These are phyloP conservation scores for Papilio dardanus DNA, from an alignment of 1,140 invertebrate species.

Conservation along the genomic window DNA sequence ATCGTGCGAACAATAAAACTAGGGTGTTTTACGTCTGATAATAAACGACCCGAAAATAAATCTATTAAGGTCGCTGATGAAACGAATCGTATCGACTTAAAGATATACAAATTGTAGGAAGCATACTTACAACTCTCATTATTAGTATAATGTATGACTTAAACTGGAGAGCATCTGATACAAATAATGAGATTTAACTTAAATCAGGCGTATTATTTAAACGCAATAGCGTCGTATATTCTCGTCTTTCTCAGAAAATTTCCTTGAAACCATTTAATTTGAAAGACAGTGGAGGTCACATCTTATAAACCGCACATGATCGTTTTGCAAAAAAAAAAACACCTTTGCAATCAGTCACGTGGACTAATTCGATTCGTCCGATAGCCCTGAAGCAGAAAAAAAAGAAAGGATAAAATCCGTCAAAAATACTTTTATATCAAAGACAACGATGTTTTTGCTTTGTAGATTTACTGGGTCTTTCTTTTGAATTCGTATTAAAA, in stretches of 20 bases:
- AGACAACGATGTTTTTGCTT: constrained; percentile 2
- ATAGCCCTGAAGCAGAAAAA: neutral
- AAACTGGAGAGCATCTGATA: neutral
- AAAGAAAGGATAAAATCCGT: neutral
- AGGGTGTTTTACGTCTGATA: neutral
- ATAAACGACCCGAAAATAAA: neutral
- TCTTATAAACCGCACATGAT: neutral
- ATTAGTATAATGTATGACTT: neutral
- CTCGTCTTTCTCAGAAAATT: neutral
- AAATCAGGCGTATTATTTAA: neutral
- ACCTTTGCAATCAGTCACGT: neutral
- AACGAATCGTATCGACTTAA: neutral
- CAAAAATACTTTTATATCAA: neutral
- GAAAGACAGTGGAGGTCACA: neutral
- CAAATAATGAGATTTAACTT: neutral
- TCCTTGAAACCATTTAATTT: neutral
- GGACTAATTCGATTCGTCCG: neutral
- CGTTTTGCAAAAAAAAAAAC: neutral
- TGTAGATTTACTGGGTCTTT: neutral
- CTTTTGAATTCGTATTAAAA: constrained; percentile 24
- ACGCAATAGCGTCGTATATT: neutral
- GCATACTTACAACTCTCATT: neutral
- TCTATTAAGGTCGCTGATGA: neutral
- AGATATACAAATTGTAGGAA: neutral
- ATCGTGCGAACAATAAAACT: constrained; percentile 5